Base-by-base conservation (phyloP, 2,113 vertebrate species). In the Scatophagus argus region DNA sequence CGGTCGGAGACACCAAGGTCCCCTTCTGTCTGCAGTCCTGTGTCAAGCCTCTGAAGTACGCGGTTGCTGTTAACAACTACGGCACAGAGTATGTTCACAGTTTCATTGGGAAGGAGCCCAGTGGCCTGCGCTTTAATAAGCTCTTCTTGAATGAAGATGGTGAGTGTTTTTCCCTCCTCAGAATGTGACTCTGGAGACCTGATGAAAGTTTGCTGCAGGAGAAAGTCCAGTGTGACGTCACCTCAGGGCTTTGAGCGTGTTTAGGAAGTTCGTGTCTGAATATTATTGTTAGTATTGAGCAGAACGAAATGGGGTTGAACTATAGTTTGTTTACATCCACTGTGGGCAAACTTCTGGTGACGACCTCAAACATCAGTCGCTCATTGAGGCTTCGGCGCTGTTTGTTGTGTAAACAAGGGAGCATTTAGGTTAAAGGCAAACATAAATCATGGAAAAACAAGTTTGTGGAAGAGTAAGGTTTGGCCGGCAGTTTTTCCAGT, bases 1-100 rank as follows among this genome's bases (percentile, higher is more conserved):
- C 98, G 2, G 94, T 96, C 54, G 98, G 98, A 1, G 98, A 99
- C 93, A 97, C 97, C 83, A 99, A 99, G 95, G 95, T 99, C 74
- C 98, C 98, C 0, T 99, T 99, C 92, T 99, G 98, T 88, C 95
- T 99, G 65, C 98, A 99, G 93, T 99, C 98, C 47, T 99, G 98
- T 56, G 97, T 99, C 25, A 99, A 99, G 88, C 98, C 98, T 51
- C 94, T 99, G 90, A 99, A 99, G 89, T 99, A 99, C 0, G 98
- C 98, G 1, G 95, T 99, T 29, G 95, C 98, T 6, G 96, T 99
- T 27, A 95, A 99, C 41, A 97, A 99, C 54, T 95, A 99, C 61
- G 92, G 98, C 92, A 99, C 96, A 0, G 97, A 99, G 34, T 97
- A 96, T 0, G 98, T 99, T 73, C 98, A 99, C 94, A 95, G 95